phyloP scores from a whole-genome alignment of 2,797 vertebrate species.

The Remorina albescens region DNA sequence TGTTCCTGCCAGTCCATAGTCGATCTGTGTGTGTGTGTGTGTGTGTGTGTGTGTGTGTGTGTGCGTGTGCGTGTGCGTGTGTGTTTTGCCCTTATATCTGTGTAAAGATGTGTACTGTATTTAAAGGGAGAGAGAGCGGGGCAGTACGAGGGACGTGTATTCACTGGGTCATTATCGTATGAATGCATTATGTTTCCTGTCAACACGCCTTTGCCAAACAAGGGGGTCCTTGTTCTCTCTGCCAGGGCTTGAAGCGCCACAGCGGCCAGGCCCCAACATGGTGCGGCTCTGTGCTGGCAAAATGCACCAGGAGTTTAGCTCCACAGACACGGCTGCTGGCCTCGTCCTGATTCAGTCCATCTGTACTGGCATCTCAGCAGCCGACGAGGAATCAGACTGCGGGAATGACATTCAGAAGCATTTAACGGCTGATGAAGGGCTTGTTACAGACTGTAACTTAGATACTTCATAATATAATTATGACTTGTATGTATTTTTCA shows the following conservation, averaged over 20 bases:
- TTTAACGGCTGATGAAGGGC: slow-evolving; percentile 9
- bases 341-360: slow-evolving; percentile 64
- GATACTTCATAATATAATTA: background rate
- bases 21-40: slow-evolving; percentile 32
- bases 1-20: slow-evolving; percentile 45
- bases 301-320: slow-evolving; percentile 68
- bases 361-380: slow-evolving; percentile 67
- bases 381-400: slow-evolving; percentile 39
- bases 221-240: slow-evolving; percentile 81
- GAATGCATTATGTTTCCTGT: slow-evolving; percentile 84
- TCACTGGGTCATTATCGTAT: slow-evolving; percentile 82
- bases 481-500: background rate
- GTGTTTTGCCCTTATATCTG: slow-evolving; percentile 16
- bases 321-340: slow-evolving; percentile 66
- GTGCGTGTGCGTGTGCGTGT: slow-evolving; percentile 18
- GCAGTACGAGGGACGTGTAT: slow-evolving; percentile 36
- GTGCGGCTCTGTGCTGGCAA: slow-evolving; percentile 66
- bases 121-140: slow-evolving; percentile 32
- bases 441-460: slow-evolving; percentile 2
- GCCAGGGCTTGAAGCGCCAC: slow-evolving; percentile 59
- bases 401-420: slow-evolving; percentile 53
- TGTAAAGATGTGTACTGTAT: slow-evolving; percentile 34
- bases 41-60: slow-evolving; percentile 12
- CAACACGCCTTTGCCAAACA: slow-evolving; percentile 77
- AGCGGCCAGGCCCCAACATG: slow-evolving; percentile 64